Percentiles rank a stretch among this genome's conserved stretches.
These are phyloP conservation scores for Blera fallax DNA, from an alignment of 2,888 invertebrate species.

Conservation along the genomic window DNA sequence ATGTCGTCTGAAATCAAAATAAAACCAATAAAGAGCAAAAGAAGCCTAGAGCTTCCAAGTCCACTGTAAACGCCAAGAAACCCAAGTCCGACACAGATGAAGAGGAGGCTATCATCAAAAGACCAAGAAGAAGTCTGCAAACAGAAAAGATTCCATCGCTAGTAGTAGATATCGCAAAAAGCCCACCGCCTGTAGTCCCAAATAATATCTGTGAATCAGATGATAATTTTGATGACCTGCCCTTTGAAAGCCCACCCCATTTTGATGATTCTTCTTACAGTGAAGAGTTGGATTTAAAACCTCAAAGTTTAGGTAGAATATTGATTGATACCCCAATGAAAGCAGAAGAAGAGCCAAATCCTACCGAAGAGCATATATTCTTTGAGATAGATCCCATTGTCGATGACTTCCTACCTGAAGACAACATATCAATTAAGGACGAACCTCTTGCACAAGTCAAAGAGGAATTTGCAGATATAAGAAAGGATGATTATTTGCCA, in stretches of 20 bases:
- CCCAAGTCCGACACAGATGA: constrained; percentile 42
- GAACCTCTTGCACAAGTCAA: constrained; percentile 5
- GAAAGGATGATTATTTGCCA: background rate
- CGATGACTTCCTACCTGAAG: constrained; percentile 76
- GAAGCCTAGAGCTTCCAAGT: constrained; percentile 2
- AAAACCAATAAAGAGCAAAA: constrained; percentile 73
- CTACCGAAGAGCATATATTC: too few relatives aligned
- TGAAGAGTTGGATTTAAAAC: constrained; percentile 74
- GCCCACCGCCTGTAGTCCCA: background rate
- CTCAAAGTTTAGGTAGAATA: constrained; percentile 73
- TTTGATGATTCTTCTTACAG: constrained; percentile 74
- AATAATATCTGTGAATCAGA: constrained; percentile 27
- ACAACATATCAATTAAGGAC: constrained; percentile 8
- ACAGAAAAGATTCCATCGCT: too few relatives aligned
- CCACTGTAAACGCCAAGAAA: constrained; percentile 59
- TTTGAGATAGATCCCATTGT: constrained; percentile 78
- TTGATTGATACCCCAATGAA: constrained; percentile 67
- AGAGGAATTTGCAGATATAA: background rate
- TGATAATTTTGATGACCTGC: constrained; percentile 74
- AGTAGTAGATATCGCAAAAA: background rate
- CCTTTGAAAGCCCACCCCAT: constrained; percentile 73
- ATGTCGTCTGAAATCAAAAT: constrained; percentile 77
- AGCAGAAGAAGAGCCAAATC: constrained; percentile 75
- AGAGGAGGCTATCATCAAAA: constrained; percentile 49
- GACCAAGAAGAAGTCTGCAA: constrained; percentile 34